These are phyloP conservation scores for Tiliacea aurago DNA, from an alignment of 2,888 invertebrate species.

Conservation along the genomic window DNA sequence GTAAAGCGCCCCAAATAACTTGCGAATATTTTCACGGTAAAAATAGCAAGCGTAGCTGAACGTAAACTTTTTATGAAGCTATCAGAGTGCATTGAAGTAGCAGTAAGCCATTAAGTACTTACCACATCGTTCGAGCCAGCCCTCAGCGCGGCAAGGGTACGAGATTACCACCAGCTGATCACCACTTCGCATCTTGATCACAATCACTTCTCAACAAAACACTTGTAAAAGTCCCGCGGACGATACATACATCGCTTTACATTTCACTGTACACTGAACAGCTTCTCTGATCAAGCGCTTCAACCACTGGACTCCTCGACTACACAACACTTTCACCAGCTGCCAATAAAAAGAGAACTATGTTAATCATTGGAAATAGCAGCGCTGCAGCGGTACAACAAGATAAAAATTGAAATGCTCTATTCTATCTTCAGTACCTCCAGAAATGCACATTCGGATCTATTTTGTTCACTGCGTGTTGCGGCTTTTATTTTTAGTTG, in stretches of 20 bases:
- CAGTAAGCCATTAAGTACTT: slow-evolving; percentile 63
- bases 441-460: slow-evolving; percentile 42
- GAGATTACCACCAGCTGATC: slow-evolving; percentile 79
- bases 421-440: slow-evolving; percentile 39
- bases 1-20: slow-evolving; percentile 84
- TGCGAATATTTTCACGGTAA: slow-evolving; percentile 73
- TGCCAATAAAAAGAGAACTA: slow-evolving; percentile 80
- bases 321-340: slow-evolving; percentile 86
- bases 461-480: slow-evolving; percentile 37
- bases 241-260: slow-evolving; percentile 70
- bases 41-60: slow-evolving; percentile 68
- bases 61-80: slow-evolving; percentile 11
- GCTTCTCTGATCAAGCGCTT: slow-evolving; percentile 66
- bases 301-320: slow-evolving; percentile 70
- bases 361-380: slow-evolving; percentile 70
- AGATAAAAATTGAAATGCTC: slow-evolving; percentile 56
- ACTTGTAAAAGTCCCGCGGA: slow-evolving; percentile 66
- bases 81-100: slow-evolving; percentile 7
- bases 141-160: slow-evolving; percentile 87
- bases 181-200: slow-evolving; percentile 80
- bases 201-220: slow-evolving; percentile 72
- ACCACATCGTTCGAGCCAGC: slow-evolving; percentile 88
- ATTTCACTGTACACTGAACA: slow-evolving; percentile 74
- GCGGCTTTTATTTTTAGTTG: slow-evolving; percentile 48
- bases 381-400: slow-evolving; percentile 58